Evolutionary conservation across 2,888 invertebrate genomes (phyloP).

Genomic region (Bhutanitis thaidina): DNA sequence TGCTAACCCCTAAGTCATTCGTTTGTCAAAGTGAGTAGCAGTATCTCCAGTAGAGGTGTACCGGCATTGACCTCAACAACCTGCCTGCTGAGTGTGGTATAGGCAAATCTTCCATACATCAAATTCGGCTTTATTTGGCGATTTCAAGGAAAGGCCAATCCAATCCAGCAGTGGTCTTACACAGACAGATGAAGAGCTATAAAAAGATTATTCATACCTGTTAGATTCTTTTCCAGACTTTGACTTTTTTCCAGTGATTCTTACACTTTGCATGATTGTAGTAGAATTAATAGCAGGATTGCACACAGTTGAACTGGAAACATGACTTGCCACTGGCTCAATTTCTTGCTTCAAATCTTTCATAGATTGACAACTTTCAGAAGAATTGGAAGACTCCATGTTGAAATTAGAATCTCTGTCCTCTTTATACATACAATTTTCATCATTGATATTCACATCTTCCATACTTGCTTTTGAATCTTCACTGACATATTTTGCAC

Average conservation of each 20-base stretch:
- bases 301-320: constrained; percentile 49
- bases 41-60: no score
- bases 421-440: constrained; percentile 70
- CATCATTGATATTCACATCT: constrained; percentile 69
- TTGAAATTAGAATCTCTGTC: constrained; percentile 71
- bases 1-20: no score
- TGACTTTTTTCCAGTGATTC: constrained; percentile 54
- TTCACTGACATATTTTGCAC: constrained; percentile 65
- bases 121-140: no score
- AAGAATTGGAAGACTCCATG: constrained; percentile 74
- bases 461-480: constrained; percentile 73
- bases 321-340: constrained; percentile 48
- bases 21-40: no score
- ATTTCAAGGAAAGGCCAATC: no score
- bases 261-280: constrained; percentile 47
- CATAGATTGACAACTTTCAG: constrained; percentile 72
- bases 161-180: no score
- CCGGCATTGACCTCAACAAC: no score
- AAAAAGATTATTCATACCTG: no score
- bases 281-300: constrained; percentile 54
- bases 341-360: constrained; percentile 64
- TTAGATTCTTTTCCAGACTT: constrained; percentile 66
- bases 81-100: no score
- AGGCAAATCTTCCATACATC: no score
- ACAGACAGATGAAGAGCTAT: no score